phyloP scores from a whole-genome alignment of 2,888 invertebrate species.

The Pyrrhia umbra region DNA sequence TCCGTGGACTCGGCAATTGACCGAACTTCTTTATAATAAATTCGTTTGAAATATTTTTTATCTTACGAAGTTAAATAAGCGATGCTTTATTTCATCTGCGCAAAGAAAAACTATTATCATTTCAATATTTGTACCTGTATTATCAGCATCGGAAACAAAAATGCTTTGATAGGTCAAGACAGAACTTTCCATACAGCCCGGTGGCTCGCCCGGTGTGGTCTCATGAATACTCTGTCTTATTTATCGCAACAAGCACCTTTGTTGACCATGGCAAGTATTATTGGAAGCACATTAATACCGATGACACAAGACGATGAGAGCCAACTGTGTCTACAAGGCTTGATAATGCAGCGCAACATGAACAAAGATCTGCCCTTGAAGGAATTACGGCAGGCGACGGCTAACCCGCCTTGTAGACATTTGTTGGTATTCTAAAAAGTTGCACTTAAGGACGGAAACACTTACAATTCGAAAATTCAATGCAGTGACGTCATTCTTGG shows the following conservation, averaged over 20 bases:
- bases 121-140: constrained; percentile 36
- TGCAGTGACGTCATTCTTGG: constrained; percentile 23
- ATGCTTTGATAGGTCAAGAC: constrained; percentile 46
- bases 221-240: constrained; percentile 78
- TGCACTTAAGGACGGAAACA: constrained; percentile 72
- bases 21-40: too few relatives aligned
- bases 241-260: constrained; percentile 84
- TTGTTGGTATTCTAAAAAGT: constrained; percentile 64
- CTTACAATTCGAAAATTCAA: constrained; percentile 51
- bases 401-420: constrained; percentile 59
- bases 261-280: constrained; percentile 85
- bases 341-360: constrained; percentile 79
- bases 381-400: constrained; percentile 67
- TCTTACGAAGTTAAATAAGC: constrained; percentile 22
- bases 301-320: constrained; percentile 88
- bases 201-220: constrained; percentile 83
- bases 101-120: constrained; percentile 20
- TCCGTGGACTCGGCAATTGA: too few relatives aligned
- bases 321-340: constrained; percentile 88
- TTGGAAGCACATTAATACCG: constrained; percentile 87
- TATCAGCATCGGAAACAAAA: constrained; percentile 45
- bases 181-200: constrained; percentile 51
- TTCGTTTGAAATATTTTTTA: too few relatives aligned
- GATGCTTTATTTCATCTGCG: constrained; percentile 9
- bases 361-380: constrained; percentile 87